Evolutionary conservation across 2,113 vertebrate species (phyloP).

Genomic region (Pelmatolapia mariae): DNA sequence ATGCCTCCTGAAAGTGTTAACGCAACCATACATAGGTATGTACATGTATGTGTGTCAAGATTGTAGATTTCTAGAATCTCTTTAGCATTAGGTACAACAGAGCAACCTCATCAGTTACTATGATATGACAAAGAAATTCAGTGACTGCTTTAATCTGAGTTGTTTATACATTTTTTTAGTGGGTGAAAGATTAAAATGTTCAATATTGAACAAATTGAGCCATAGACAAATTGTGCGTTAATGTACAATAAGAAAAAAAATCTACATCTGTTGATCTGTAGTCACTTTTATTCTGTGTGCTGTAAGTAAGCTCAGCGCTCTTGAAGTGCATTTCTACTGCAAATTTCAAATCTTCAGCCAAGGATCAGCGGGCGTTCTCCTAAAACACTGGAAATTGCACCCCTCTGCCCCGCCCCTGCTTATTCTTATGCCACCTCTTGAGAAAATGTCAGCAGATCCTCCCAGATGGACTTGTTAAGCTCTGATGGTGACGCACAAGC

Average conservation of each 20-base stretch:
- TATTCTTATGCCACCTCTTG: conserved; percentile 18
- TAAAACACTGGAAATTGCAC: background rate
- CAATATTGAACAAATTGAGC: background rate
- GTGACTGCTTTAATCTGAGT: background rate
- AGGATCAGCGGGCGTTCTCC: background rate
- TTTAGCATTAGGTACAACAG: background rate
- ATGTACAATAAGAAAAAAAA: background rate
- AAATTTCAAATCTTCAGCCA: background rate
- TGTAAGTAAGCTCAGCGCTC: background rate
- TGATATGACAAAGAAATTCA: background rate
- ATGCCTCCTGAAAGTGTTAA: background rate
- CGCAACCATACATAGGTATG: background rate
- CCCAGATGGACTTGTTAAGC: conserved; percentile 44
- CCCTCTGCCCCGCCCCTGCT: background rate
- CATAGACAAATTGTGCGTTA: background rate
- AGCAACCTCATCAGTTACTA: background rate
- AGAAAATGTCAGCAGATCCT: conserved; percentile 49
- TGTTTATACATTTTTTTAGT: background rate
- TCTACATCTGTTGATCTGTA: background rate
- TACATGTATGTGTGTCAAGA: background rate
- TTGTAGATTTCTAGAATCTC: background rate
- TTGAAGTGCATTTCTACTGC: background rate
- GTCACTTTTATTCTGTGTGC: background rate
- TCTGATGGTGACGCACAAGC: background rate
- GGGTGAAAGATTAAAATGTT: background rate